Evolutionary conservation across 2,113 vertebrate species (phyloP), one percentile per base, ranked within the genome.

Genomic region (Labeo catla): DNA sequence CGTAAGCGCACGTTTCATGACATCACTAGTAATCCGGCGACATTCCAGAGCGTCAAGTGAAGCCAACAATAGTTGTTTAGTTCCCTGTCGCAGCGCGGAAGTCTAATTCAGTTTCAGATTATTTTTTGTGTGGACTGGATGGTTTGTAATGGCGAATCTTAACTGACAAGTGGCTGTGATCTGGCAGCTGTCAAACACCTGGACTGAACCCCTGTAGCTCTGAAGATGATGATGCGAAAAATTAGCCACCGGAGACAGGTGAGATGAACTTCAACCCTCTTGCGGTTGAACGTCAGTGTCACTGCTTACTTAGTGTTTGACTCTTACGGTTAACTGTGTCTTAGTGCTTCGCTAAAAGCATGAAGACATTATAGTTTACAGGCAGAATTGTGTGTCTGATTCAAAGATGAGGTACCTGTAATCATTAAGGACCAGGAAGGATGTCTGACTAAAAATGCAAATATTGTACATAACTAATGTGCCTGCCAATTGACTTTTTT

Each of bases 191-290:
- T 9, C 13, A 49, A 11, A 6, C 73, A 52, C 5, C 63, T 86
- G 86, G 80, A 77, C 50, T 70, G 76, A 28, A 28, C 28, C 28
- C 28, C 28, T 28, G 28, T 28, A 28, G 28, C 28, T 28, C 28
- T 2, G 28, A 34, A 21, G 7, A 88, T 77, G 87, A 93, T 93
- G 93, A 49, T 4, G 9, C 10, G 9, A 1, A 87, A 78, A 2
- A 59, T 76, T 0, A 23, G 4, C 15, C 92, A 94, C 90, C 93
- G 54, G 91, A 94, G 94, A 59, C 93, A 94, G 93, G 94, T 95
- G 70, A 88, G 81, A 88, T 61, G 90, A 70, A 16, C 87, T 52
- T 10, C 4, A 81, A 50, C 10, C 4, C 34, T 36, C 2, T 8
- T 1, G 6, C 4, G 39, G 39, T 39, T 8, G 11, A 39, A 15